Evolutionary conservation across 2,113 vertebrate genomes (phyloP).

Genomic region (Tympanuchus pallidicinctus): DNA sequence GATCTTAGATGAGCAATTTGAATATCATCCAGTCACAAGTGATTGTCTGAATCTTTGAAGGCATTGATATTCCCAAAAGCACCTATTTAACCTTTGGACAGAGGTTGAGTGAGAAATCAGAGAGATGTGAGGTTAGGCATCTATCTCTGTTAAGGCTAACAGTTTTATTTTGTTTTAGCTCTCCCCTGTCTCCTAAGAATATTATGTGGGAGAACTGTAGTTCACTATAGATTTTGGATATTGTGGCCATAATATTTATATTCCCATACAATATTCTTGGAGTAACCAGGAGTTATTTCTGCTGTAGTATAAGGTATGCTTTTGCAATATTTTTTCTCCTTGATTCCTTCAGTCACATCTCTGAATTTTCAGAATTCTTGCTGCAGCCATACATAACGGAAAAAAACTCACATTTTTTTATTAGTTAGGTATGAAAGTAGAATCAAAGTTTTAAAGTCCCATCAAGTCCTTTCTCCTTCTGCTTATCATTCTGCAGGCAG

Average conservation of each 20-base stretch:
- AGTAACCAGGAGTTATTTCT: background rate
- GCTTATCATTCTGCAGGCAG: background rate
- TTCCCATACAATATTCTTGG: background rate
- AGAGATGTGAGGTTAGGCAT: background rate
- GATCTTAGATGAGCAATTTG: background rate
- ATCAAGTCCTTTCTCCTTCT: background rate
- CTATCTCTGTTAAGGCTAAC: background rate
- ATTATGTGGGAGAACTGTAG: background rate
- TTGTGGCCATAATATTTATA: background rate
- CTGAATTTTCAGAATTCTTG: background rate
- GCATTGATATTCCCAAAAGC: background rate
- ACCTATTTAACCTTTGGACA: background rate
- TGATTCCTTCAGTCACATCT: background rate
- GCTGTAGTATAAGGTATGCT: background rate
- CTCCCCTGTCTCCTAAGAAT: background rate
- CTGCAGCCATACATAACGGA: background rate
- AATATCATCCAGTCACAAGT: background rate
- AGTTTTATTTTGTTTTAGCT: background rate
- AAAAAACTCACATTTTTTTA: background rate
- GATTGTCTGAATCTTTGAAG: background rate
- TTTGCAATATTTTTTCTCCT: background rate
- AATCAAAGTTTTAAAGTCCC: background rate
- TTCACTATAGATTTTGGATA: background rate
- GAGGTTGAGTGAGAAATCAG: background rate
- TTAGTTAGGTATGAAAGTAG: background rate